These are phyloP conservation scores for Bacillus rossius DNA, from an alignment of 1,140 invertebrate species.

Conservation along the genomic window DNA sequence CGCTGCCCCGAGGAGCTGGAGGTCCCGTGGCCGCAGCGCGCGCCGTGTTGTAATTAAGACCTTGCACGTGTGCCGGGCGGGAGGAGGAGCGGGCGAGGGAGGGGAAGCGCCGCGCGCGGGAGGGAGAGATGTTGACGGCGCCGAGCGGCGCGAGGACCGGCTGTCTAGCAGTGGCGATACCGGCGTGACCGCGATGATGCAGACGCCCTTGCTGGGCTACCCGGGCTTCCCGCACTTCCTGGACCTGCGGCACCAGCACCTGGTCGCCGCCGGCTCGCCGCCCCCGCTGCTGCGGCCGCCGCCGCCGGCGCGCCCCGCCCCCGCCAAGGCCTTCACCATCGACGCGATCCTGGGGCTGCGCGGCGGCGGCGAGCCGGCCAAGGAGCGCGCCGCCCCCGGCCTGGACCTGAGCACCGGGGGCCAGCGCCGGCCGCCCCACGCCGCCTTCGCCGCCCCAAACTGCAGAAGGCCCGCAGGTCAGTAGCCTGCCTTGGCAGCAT, in stretches of 20 bases:
- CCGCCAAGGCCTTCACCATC: slow-evolving; percentile 67
- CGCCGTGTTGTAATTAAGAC: no score
- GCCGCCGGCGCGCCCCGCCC: neutral
- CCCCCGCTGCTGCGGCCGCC: neutral
- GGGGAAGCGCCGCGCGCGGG: no score
- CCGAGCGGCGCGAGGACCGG: no score
- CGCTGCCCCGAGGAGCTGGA: no score
- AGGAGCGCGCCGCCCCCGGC: neutral
- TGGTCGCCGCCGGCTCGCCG: neutral
- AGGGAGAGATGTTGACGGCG: no score
- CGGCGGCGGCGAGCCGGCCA: slow-evolving; percentile 16
- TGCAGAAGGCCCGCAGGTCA: neutral
- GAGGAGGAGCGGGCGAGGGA: no score
- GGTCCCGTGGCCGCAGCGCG: no score
- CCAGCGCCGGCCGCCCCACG: neutral
- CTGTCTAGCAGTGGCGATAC: no score
- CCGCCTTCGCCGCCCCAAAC: neutral
- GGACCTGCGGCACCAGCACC: slow-evolving; percentile 4
- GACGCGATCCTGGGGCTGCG: slow-evolving; percentile 71
- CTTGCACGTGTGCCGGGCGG: no score
- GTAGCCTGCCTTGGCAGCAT: neutral
- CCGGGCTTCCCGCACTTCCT: slow-evolving; percentile 2
- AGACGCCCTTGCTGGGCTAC: slow-evolving; percentile 6
- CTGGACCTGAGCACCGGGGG: neutral
- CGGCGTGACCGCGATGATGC: no score